Evolutionary conservation across 1,140 invertebrate genomes (phyloP), one percentile per base, ranked within the genome.

Genomic region (Centruroides vittatus): DNA sequence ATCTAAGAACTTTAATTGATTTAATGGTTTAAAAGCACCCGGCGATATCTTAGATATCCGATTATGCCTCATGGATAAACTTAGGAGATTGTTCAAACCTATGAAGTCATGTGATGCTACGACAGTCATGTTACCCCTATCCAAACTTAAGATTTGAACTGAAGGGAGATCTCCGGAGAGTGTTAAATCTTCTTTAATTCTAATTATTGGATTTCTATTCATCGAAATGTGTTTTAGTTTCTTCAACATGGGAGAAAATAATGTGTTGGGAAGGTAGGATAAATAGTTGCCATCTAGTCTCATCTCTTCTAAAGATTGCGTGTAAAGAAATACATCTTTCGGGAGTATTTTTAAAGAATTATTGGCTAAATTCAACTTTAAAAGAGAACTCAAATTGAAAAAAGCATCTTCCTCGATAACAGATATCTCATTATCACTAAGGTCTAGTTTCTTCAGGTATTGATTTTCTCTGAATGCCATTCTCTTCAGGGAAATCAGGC

Each of bases 21-120:
- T 80, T 13, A 94, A 73, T 61, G 81, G 82, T 49, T 81, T 80
- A 70, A 94, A 93, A 47, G 89, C 86, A 3, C 88, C 85, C 0
- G 89, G 88, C 0, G 89, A 92, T 57, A 93, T 80, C 62, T 86
- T 79, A 5, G 81, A 81, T 36, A 94, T 87, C 63, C 81, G 78
- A 71, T 93, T 93, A 63, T 82, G 76, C 3, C 79, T 76, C 48
- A 94, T 72, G 64, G 82, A 84, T 13, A 93, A 76, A 67, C 84
- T 83, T 66, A 85, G 78, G 9, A 94, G 74, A 0, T 82, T 80
- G 4, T 86, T 84, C 67, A 92, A 92, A n/a, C 86, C 81, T 68
- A 88, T 84, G 69, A 94, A 92, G 67, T 93, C 90, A 68, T 86
- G 86, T 52, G 86, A 88, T 0, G 88, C 89, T 5, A 94, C 79